These are phyloP conservation scores for Sphaeramia orbicularis DNA, from an alignment of 2,797 vertebrate species.

Conservation along the genomic window DNA sequence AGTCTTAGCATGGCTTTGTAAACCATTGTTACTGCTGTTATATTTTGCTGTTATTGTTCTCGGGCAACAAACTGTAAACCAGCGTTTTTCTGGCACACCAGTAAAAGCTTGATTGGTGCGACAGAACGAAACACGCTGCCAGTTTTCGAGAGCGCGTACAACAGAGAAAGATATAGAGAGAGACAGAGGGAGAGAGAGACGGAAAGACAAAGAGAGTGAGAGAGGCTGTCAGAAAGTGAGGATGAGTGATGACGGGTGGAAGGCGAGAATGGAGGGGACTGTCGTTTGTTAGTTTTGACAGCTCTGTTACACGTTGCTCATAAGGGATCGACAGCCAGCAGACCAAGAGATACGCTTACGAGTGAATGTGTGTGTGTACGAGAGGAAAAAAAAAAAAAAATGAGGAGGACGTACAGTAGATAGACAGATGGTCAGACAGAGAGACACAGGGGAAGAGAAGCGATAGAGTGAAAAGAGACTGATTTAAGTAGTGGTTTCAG, in stretches of 20 bases:
- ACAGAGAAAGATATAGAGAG: slow-evolving; percentile 10
- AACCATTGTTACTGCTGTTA: slow-evolving; percentile 43
- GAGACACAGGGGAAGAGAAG: slow-evolving; percentile 26
- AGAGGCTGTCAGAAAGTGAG: slow-evolving; percentile 59
- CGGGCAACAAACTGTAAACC: slow-evolving; percentile 44
- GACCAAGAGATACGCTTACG: slow-evolving; percentile 8
- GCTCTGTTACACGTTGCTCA: slow-evolving; percentile 64
- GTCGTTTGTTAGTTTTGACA: slow-evolving; percentile 68
- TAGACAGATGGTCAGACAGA: slow-evolving; percentile 45
- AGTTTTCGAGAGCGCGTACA: slow-evolving; percentile 13
- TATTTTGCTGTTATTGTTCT: slow-evolving; percentile 46
- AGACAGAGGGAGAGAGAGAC: slow-evolving; percentile 17
- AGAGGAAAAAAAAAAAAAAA: neutral
- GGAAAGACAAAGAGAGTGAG: slow-evolving; percentile 43
- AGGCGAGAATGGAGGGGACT: slow-evolving; percentile 42
- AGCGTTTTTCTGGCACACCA: slow-evolving; percentile 21
- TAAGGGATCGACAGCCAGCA: slow-evolving; percentile 49
- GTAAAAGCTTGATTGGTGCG: slow-evolving; percentile 40
- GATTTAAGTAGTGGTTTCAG: slow-evolving; percentile 51
- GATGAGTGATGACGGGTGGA: slow-evolving; percentile 63
- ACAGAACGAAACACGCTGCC: slow-evolving; percentile 24
- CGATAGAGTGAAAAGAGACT: slow-evolving; percentile 23
- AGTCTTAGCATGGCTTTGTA: slow-evolving; percentile 33
- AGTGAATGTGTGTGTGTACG: neutral
- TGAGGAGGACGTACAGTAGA: slow-evolving; percentile 18